phyloP scores from a whole-genome alignment of 2,888 invertebrate genomes.

The Luperina nickerlii region DNA sequence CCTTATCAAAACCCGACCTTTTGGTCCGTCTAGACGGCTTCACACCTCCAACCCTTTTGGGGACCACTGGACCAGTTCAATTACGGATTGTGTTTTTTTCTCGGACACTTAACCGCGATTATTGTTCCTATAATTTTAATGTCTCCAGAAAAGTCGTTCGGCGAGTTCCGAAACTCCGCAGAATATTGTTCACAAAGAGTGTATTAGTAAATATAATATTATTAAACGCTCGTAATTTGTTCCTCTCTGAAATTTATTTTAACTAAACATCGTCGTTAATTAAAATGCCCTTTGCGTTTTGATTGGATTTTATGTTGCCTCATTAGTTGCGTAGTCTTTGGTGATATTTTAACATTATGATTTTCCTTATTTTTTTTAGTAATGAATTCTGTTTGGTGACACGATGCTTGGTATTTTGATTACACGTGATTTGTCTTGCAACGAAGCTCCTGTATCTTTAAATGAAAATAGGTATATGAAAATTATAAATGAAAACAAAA shows the following conservation, averaged over 20 bases:
- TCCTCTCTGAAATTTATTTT: conserved; percentile 55
- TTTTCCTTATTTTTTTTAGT: conserved; percentile 37
- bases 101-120: conserved; percentile 52
- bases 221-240: conserved; percentile 55
- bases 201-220: conserved; percentile 55
- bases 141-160: conserved; percentile 41
- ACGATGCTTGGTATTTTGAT: conserved; percentile 9
- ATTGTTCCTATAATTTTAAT: conserved; percentile 42
- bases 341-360: conserved; percentile 44
- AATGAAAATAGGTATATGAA: too few species aligned
- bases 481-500: neutral
- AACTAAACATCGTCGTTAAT: conserved; percentile 65
- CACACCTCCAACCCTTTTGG: conserved; percentile 87
- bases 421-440: conserved; percentile 31
- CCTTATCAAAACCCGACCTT: conserved; percentile 88
- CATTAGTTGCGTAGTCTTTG: conserved; percentile 59
- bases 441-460: neutral
- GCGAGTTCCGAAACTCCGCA: conserved; percentile 32
- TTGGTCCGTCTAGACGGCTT: conserved; percentile 89
- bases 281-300: conserved; percentile 68
- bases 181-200: conserved; percentile 52
- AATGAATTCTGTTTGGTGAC: neutral
- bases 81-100: conserved; percentile 79
- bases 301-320: conserved; percentile 69
- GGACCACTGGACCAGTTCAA: conserved; percentile 83